Base-by-base conservation (phyloP, 2,888 invertebrate genomes). In the Macrosiphum euphorbiae region DNA sequence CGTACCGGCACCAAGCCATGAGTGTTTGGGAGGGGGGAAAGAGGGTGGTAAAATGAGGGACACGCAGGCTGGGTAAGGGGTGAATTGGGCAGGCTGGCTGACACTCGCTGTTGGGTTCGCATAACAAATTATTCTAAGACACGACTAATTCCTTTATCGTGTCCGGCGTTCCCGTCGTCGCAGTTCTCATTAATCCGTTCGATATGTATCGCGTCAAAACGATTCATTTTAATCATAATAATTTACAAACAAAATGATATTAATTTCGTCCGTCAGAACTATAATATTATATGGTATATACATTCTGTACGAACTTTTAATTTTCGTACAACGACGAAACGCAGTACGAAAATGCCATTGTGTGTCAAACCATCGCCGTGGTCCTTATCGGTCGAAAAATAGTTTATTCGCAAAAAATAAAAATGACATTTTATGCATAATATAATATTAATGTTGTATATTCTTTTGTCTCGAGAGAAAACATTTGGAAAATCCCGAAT, bases 101-200 rank as follows among this genome's bases (percentile, higher is more conserved):
- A 93, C 93, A 93, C 89, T 52, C 85, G 26, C 89, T 35, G 92
- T 44, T 26, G 89, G 85, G 89, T 90, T 55, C 93, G 93, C 93
- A 85, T 93, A 93, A 93, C 93, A 90, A 93, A 93, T 93, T 93
- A 85, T 93, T 58, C 90, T 50, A 90, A 93, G 93, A 93, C 89
- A 93, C 93, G 93, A 90, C 89, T 93, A 90, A 93, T 93, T 93
- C 93, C 89, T 93, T 90, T 90, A 90, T 90, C 93, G 58, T 90
- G 93, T 93, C 93, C 93, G 93, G 85, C 85, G 89, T 44, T 85
- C 58, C 58, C 85, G 89, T 90, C 93, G 85, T 84, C 88, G 55
- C 52, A 41, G 44, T 92, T 50, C 50, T 92, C 88, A 67, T 89
- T 92, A 88, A 90, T 93, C 47, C 93, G 84, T 93, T 85, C 89